phyloP scores from a whole-genome alignment of 2,113 vertebrate genomes.

The Nicator chloris region DNA sequence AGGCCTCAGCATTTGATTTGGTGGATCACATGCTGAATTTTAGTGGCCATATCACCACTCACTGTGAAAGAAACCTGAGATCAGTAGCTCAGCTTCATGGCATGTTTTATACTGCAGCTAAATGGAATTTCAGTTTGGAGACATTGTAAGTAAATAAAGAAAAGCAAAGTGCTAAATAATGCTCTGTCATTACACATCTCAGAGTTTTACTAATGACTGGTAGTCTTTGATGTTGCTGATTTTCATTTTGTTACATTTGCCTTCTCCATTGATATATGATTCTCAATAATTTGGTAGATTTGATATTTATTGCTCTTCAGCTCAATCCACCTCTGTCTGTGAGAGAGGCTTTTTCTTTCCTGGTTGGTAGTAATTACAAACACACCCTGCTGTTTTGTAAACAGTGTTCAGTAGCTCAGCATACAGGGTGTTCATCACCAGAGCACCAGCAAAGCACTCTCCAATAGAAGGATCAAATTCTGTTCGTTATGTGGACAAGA shows the following conservation, averaged over 20 bases:
- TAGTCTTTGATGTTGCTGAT: not conserved
- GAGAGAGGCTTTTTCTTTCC: not conserved
- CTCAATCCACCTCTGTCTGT: not conserved
- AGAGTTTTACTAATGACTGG: not conserved
- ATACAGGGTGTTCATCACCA: not conserved
- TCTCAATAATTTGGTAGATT: not conserved
- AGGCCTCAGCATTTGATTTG: not conserved
- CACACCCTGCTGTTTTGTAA: not conserved
- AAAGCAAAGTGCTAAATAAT: not conserved
- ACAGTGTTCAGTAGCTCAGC: not conserved
- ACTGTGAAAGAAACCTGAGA: not conserved
- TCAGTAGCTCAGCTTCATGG: not conserved
- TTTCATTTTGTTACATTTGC: not conserved
- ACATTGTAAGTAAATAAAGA: not conserved
- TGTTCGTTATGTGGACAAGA: rapidly evolving
- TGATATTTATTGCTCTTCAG: not conserved
- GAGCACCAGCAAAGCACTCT: not conserved
- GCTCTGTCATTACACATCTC: not conserved
- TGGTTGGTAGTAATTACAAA: not conserved
- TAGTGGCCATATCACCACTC: not conserved
- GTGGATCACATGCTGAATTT: not conserved
- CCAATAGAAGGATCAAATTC: not conserved
- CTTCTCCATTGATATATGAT: not conserved
- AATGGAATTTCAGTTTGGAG: not conserved
- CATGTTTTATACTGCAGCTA: not conserved